Evolutionary conservation across 2,797 vertebrate species (phyloP).

Genomic region (Sebastes steindachneri): DNA sequence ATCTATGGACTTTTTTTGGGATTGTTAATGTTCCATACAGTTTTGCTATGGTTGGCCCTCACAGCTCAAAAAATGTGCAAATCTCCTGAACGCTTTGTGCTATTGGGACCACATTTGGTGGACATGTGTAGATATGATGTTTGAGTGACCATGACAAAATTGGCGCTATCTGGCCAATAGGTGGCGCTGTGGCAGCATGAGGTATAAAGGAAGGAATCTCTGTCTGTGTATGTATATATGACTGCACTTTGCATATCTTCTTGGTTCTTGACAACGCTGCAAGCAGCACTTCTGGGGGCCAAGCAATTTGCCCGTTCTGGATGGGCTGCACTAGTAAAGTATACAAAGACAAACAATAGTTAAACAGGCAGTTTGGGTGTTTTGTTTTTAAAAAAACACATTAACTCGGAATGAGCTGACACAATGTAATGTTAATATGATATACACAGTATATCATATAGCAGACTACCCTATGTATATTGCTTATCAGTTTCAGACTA

Average conservation of each 20-base stretch:
- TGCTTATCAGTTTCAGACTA: conserved; percentile 16
- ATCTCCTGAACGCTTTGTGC: too few species aligned
- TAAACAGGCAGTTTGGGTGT: neutral
- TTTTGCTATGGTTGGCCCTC: too few species aligned
- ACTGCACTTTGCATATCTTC: too few species aligned
- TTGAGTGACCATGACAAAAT: neutral
- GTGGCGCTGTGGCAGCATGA: neutral
- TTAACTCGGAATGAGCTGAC: neutral
- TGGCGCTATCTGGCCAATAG: neutral
- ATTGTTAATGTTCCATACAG: neutral
- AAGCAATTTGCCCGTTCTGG: too few species aligned
- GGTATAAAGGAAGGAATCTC: neutral
- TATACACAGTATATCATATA: neutral
- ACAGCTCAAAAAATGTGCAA: too few species aligned
- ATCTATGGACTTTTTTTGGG: neutral
- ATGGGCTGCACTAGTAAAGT: neutral
- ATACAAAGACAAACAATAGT: neutral
- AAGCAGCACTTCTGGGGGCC: too few species aligned
- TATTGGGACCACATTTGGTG: too few species aligned
- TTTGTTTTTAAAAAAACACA: neutral
- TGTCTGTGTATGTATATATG: too few species aligned
- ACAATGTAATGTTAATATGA: neutral
- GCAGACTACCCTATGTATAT: neutral
- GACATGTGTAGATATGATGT: neutral
- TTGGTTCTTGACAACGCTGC: too few species aligned